phyloP scores from a whole-genome alignment of 2,113 vertebrate species.

The Platysteira castanea region DNA sequence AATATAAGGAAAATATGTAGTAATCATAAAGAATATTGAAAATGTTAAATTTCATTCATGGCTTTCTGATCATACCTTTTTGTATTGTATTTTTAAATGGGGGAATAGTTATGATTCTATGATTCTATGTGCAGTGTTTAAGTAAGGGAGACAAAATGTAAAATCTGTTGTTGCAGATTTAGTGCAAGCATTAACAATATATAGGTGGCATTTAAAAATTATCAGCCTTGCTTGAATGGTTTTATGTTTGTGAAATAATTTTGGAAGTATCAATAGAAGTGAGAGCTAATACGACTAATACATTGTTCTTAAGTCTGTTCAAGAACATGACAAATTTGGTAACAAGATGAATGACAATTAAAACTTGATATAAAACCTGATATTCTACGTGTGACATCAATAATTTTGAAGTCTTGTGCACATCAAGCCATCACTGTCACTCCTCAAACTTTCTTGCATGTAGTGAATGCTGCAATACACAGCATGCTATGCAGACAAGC shows the following conservation, averaged over 20 bases:
- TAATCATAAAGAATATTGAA: neutral
- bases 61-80: neutral
- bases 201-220: neutral
- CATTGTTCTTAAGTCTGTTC: neutral
- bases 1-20: neutral
- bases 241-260: constrained; percentile 29
- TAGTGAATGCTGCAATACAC: neutral
- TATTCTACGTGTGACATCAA: neutral
- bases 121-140: neutral
- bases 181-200: neutral
- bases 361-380: neutral
- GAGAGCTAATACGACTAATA: neutral
- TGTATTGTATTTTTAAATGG: neutral
- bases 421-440: neutral
- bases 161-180: neutral
- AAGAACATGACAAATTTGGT: neutral
- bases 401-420: neutral
- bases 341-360: neutral
- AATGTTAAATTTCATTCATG: neutral
- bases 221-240: neutral
- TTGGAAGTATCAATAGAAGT: neutral
- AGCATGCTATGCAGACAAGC: neutral
- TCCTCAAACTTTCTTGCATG: neutral
- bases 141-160: neutral
- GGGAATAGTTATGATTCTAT: neutral